Evolutionary conservation across 2,113 vertebrate genomes (phyloP).

Genomic region (Reinhardtius hippoglossoides): DNA sequence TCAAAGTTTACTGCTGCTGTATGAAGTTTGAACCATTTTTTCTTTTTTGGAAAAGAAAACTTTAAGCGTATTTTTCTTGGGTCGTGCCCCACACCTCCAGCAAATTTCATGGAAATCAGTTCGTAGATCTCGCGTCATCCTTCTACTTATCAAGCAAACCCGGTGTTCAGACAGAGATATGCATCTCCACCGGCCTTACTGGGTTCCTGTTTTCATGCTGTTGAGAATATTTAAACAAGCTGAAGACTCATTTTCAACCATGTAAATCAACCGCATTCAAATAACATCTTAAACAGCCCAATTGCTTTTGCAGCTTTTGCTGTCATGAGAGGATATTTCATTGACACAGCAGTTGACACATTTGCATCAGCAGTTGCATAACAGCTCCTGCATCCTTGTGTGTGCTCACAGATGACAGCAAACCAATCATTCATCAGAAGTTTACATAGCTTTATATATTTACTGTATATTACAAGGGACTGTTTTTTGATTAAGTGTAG

Average conservation of each 20-base stretch:
- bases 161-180: too few species aligned
- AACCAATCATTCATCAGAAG: not conserved
- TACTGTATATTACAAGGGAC: too few species aligned
- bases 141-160: too few species aligned
- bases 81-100: too few species aligned
- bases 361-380: constrained; percentile 64
- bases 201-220: constrained; percentile 36
- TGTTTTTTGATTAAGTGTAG: too few species aligned
- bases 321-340: constrained; percentile 26
- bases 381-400: constrained; percentile 29
- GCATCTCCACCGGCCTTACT: constrained; percentile 9
- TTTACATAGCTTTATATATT: not conserved
- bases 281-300: too few species aligned
- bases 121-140: too few species aligned
- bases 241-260: not conserved
- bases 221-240: not conserved
- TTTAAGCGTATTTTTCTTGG: too few species aligned
- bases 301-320: not conserved
- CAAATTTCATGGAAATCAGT: too few species aligned
- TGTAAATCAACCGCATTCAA: not conserved
- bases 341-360: constrained; percentile 58
- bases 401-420: not conserved
- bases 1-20: too few species aligned
- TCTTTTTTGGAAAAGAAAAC: too few species aligned
- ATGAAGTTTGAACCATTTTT: too few species aligned